Percentiles rank a stretch among this genome's conserved stretches.
Evolutionary conservation across 35 echinoderm and acorn worm genomes (phyloP).

Genomic region (Anneissia japonica): DNA sequence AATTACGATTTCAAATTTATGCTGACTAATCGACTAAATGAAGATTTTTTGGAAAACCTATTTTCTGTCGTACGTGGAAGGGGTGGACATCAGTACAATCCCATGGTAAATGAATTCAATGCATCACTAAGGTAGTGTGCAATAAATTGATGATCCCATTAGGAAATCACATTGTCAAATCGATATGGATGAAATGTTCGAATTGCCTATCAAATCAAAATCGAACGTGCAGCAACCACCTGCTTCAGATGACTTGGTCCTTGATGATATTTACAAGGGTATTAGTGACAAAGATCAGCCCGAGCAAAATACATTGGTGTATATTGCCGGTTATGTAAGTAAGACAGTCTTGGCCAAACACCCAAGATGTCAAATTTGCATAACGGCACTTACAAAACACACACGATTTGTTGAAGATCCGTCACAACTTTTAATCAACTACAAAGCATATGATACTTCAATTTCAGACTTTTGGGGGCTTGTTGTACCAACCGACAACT

Average conservation of each 20-base stretch:
- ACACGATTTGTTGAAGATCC: not conserved
- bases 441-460: not conserved
- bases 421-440: not conserved
- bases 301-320: not conserved
- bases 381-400: not conserved
- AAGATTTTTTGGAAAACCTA: too few relatives aligned
- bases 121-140: not conserved
- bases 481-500: not conserved
- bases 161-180: not conserved
- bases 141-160: slow-evolving; percentile 17
- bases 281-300: not conserved
- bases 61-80: too few relatives aligned
- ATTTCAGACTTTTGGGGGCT: not conserved
- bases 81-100: too few relatives aligned
- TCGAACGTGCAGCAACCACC: not conserved
- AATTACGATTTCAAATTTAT: not conserved
- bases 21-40: too few relatives aligned
- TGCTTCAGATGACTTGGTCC: not conserved
- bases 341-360: not conserved
- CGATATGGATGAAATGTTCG: not conserved
- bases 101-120: too few relatives aligned
- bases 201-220: not conserved
- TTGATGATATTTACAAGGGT: not conserved
- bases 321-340: not conserved
- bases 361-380: not conserved